These are phyloP conservation scores for Hippocampus mohnikei DNA, from an alignment of 2,113 vertebrate species.

Conservation along the genomic window DNA sequence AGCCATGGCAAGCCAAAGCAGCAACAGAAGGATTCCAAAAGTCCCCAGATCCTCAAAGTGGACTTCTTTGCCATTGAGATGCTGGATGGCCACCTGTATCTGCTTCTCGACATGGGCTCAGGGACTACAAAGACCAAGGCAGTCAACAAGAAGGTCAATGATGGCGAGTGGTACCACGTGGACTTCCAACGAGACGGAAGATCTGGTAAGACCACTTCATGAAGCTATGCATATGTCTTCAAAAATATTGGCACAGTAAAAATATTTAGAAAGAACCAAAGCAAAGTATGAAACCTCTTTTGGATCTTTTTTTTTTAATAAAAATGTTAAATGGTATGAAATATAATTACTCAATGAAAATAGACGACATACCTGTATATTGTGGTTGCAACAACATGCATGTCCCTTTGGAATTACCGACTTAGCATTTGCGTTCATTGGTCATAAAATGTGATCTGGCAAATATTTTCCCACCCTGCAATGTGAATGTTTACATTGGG, in stretches of 20 bases:
- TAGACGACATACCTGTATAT: not conserved
- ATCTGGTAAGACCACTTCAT: slow-evolving; percentile 77
- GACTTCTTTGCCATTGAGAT: slow-evolving; percentile 99
- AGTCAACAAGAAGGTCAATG: slow-evolving; percentile 94
- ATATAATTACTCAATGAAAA: not conserved
- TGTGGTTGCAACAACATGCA: no score
- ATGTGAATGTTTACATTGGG: no score
- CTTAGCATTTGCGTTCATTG: not conserved
- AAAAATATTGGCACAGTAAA: not conserved
- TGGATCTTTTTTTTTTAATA: not conserved
- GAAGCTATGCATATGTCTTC: not conserved
- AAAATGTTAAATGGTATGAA: slow-evolving; percentile 14
- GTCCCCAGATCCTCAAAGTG: slow-evolving; percentile 88
- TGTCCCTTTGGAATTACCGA: no score
- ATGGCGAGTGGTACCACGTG: slow-evolving; percentile 98
- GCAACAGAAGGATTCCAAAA: slow-evolving; percentile 88
- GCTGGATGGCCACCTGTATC: slow-evolving; percentile 93
- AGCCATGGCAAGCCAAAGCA: slow-evolving; percentile 93
- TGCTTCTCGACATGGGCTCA: slow-evolving; percentile 96
- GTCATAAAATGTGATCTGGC: not conserved
- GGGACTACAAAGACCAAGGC: slow-evolving; percentile 95
- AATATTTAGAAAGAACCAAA: slow-evolving; percentile 8
- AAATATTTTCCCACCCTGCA: not conserved
- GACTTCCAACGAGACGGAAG: slow-evolving; percentile 95
- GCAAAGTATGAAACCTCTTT: not conserved